A percentile compares a stretch with the other conserved stretches of the same genome.
These are phyloP conservation scores for Plodia interpunctella DNA, from an alignment of 1,140 invertebrate species.

Conservation along the genomic window DNA sequence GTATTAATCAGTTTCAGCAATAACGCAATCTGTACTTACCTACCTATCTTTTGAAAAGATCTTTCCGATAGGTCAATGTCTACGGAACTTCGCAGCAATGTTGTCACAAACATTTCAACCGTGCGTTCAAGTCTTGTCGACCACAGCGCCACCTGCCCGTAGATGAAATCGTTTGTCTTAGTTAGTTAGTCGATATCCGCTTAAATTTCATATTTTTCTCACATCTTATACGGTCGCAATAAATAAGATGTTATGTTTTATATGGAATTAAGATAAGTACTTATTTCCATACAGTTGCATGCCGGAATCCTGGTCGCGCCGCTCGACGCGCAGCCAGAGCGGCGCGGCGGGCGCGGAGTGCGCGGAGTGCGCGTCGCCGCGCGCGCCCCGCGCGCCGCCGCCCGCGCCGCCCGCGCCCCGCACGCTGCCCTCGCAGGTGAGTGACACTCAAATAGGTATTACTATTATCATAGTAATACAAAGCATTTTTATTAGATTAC, in stretches of 20 bases:
- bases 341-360: slow-evolving; percentile 31
- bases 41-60: no score
- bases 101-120: no score
- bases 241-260: slow-evolving; percentile 4
- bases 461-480: not conserved
- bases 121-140: no score
- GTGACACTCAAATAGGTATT: not conserved
- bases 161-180: no score
- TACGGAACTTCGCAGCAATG: no score
- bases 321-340: slow-evolving; percentile 43
- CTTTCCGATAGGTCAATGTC: no score
- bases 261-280: not conserved
- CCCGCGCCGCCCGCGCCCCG: slow-evolving; percentile 37
- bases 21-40: no score
- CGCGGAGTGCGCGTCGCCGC: slow-evolving; percentile 53
- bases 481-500: not conserved
- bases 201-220: no score
- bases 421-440: slow-evolving; percentile 39
- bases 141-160: no score
- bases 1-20: no score
- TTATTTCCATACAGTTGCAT: slow-evolving; percentile 40
- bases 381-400: slow-evolving; percentile 44
- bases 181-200: no score
- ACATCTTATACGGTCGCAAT: no score
- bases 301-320: slow-evolving; percentile 61